These are phyloP conservation scores for Nestor notabilis DNA, from an alignment of 2,113 vertebrate species.

Conservation along the genomic window DNA sequence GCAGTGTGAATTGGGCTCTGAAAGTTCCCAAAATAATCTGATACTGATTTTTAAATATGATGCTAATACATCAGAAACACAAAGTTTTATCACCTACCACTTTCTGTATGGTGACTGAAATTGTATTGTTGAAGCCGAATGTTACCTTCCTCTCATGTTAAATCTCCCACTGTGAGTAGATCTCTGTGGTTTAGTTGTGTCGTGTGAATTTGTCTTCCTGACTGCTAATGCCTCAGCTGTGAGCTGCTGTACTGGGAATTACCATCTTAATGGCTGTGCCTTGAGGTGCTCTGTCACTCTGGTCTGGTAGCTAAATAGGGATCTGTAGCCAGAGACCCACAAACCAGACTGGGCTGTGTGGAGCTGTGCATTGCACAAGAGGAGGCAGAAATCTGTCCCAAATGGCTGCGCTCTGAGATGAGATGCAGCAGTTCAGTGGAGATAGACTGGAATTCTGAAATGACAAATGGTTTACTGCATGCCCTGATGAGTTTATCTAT, in stretches of 20 bases:
- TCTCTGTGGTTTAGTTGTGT: neutral
- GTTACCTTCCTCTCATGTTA: neutral
- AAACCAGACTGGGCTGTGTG: neutral
- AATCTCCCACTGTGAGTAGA: neutral
- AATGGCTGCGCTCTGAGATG: rapidly evolving
- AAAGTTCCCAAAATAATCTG: neutral
- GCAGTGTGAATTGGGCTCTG: neutral
- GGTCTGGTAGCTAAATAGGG: neutral
- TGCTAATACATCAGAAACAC: neutral
- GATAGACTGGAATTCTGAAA: neutral
- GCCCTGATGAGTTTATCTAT: neutral
- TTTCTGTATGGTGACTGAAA: neutral
- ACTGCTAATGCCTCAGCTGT: neutral
- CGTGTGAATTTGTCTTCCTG: neutral
- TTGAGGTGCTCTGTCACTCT: neutral
- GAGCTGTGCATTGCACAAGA: neutral
- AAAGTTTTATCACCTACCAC: neutral
- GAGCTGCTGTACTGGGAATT: neutral
- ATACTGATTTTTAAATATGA: neutral
- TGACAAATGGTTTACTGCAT: neutral
- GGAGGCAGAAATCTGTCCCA: neutral
- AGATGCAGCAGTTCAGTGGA: rapidly evolving
- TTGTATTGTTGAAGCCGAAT: rapidly evolving
- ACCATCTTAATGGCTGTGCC: neutral
- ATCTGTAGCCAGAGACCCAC: neutral